Base-by-base conservation (phyloP, 2,113 vertebrate species). In the Hypocryptadius cinnamomeus region DNA sequence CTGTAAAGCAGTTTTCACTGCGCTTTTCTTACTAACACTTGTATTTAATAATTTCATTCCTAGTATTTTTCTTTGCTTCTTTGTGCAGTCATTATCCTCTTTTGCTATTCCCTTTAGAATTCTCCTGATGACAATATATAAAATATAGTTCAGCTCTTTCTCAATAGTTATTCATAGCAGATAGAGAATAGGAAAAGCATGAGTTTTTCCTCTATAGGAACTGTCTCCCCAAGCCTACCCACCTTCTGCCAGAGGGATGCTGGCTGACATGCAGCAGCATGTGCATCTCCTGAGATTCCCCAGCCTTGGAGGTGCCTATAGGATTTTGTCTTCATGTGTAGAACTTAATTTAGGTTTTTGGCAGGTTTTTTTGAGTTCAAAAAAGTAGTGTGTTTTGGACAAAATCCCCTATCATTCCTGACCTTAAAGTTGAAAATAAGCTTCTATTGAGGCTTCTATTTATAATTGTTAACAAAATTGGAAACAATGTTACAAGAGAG, bases 61-160 rank as follows among this genome's bases (percentile, higher is more conserved):
- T 65, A 53, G 33, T 85, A 42, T 63, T 79, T 90, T 94, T 81
- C 61, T 88, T 73, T 84, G 5, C n/a, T 84, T 92, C 35, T 25
- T 81, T 6, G 10, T 87, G 50, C 12, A 71, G 37, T 64, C 47
- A 15, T 66, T 79, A 61, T 53, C 54, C 23, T 92, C 40, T 64
- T 89, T 65, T 92, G 22, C 40, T 61, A 10, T 79, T 84, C 61
- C 17, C 25, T 69, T 60, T 61, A 79, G n/a, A 72, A 48, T 19
- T 27, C 68, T 69, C 72, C 33, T 87, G 59, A 66, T 54, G 31
- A 15, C 12, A 77, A 77, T 73, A 31, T 66, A 25, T 47, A 54
- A 85, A 79, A 85, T 77, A 50, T 5, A 60, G 5, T 76, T 81
- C n/a, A 39, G 10, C 28, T 87, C 27, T 72, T 87, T 91, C 61